Conservation (phyloP, 1,140 invertebrate species). For the Orchestia grillus region DNA sequence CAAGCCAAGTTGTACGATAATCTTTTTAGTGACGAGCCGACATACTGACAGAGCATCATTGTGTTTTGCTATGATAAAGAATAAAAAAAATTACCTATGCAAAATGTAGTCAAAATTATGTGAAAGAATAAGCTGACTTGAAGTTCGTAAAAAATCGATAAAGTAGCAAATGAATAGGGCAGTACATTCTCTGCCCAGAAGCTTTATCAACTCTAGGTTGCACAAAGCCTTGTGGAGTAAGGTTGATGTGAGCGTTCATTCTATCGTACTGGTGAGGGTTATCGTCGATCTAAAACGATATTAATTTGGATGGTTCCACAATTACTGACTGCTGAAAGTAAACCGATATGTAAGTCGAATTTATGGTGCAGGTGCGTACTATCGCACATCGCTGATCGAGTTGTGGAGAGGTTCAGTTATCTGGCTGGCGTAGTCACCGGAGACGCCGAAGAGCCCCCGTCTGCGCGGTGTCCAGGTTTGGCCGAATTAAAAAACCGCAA, state of each 20-base stretch:
- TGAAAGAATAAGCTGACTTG: not conserved
- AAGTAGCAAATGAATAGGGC: not conserved
- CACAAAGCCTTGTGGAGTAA: too few species aligned
- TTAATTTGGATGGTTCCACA: not conserved
- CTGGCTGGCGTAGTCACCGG: not conserved
- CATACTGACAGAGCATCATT: too few species aligned
- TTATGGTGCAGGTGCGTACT: not conserved
- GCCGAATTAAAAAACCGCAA: slow-evolving; percentile 7
- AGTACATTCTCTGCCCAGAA: not conserved
- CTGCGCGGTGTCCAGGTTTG: not conserved
- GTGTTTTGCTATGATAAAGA: not conserved
- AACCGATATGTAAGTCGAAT: not conserved
- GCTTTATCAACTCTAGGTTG: not conserved
- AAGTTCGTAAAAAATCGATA: not conserved
- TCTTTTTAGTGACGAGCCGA: too few species aligned
- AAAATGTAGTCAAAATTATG: not conserved
- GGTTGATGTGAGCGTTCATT: not conserved
- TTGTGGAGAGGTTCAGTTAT: not conserved
- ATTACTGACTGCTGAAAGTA: not conserved
- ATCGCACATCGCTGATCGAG: not conserved
- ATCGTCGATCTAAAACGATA: not conserved
- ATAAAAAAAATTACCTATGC: not conserved
- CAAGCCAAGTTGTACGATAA: too few species aligned
- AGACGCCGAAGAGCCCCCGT: not conserved
- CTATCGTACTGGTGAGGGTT: not conserved